These are phyloP conservation scores for Acrossocheilus wenchowensis DNA, from an alignment of 2,797 vertebrate genomes.

Conservation along the genomic window DNA sequence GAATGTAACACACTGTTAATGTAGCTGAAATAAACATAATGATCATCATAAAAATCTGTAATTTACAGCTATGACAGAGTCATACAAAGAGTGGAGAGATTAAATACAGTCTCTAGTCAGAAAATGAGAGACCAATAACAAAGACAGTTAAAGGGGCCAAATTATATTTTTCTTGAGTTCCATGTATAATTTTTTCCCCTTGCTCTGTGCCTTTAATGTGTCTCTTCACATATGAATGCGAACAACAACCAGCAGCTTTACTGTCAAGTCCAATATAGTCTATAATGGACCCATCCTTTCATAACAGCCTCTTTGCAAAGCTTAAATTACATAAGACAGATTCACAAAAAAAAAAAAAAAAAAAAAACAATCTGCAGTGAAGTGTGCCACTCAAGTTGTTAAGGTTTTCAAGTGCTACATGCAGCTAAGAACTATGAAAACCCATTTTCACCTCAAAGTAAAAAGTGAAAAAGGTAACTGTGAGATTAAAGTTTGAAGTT, in stretches of 20 bases:
- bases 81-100: not conserved
- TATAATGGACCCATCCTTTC: constrained; percentile 19
- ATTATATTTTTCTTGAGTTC: not conserved
- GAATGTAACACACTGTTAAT: not conserved
- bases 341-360: not conserved
- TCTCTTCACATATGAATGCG: not conserved
- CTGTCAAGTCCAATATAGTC: not conserved
- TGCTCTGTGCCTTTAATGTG: not conserved
- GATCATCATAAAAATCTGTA: not conserved
- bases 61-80: not conserved
- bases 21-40: constrained; percentile 23
- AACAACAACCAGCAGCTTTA: not conserved
- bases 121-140: constrained; percentile 2
- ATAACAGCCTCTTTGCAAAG: not conserved
- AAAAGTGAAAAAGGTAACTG: not conserved
- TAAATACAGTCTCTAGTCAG: not conserved
- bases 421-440: not conserved
- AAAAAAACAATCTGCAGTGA: not conserved
- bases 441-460: not conserved
- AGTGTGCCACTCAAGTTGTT: constrained; percentile 30
- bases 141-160: not conserved
- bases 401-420: not conserved
- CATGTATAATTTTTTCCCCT: not conserved
- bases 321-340: not conserved
- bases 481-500: not conserved